Evolutionary conservation across 1,140 invertebrate genomes (phyloP).

Genomic region (Drosophila repletoides): DNA sequence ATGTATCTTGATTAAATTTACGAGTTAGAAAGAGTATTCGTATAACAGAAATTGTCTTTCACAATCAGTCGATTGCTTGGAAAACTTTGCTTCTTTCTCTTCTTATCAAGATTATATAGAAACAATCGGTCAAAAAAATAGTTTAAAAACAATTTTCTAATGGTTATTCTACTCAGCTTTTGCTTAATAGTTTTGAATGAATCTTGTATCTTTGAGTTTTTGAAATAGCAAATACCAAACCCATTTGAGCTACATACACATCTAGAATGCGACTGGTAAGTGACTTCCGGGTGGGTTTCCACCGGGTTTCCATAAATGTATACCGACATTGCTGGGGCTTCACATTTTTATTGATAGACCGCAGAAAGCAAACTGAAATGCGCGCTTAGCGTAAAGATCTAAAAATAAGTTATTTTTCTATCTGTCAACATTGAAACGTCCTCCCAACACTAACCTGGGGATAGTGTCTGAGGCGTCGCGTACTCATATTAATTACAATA

Average conservation of each 20-base stretch:
- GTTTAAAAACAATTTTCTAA: no score
- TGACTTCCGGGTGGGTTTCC: conserved; percentile 66
- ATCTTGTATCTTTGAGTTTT: conserved; percentile 49
- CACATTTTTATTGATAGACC: conserved; percentile 60
- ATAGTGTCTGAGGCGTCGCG: conserved; percentile 8
- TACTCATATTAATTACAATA: conserved; percentile 66
- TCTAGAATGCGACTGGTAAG: conserved; percentile 25
- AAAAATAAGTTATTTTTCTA: conserved; percentile 49
- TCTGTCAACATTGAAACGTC: conserved; percentile 33
- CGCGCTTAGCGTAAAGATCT: conserved; percentile 32
- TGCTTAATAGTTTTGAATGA: no score
- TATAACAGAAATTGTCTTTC: no score
- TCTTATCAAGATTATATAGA: no score
- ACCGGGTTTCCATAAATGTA: conserved; percentile 25
- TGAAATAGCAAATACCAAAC: conserved; percentile 37
- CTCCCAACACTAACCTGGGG: background rate
- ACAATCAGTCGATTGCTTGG: no score
- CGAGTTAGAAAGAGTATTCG: no score
- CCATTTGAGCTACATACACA: conserved; percentile 42
- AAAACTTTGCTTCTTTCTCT: no score
- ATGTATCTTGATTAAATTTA: no score
- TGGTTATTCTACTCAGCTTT: no score
- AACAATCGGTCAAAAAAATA: no score
- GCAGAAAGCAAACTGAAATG: conserved; percentile 51
- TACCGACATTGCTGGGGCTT: conserved; percentile 61